Percentiles rank a stretch among this genome's conserved stretches.
Conservation (phyloP, 2,797 vertebrate species). For the Pseudopleuronectes americanus region DNA sequence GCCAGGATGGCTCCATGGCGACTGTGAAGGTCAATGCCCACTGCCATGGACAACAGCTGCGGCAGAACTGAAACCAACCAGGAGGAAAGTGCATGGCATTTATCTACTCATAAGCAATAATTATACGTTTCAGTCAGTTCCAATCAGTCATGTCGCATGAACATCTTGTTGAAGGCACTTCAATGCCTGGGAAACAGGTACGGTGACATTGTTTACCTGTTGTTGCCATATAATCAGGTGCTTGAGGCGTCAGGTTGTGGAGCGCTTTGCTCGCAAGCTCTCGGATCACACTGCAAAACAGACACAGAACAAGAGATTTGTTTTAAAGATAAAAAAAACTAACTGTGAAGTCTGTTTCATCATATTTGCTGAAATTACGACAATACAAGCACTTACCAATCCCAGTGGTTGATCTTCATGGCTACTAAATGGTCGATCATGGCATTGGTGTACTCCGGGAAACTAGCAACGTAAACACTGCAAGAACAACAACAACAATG, state of each 20-base stretch:
- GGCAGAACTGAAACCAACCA: conserved; percentile 87
- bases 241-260: conserved; percentile 89
- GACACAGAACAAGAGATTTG: background rate
- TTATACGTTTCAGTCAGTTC: conserved; percentile 1
- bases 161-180: conserved; percentile 7
- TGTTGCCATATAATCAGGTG: conserved; percentile 88
- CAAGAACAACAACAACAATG: conserved; percentile 19
- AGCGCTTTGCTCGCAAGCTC: conserved; percentile 91
- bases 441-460: conserved; percentile 92
- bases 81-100: background rate
- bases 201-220: conserved; percentile 83
- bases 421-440: conserved; percentile 93
- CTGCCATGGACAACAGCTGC: conserved; percentile 86
- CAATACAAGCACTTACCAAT: conserved; percentile 81
- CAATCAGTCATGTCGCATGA: background rate
- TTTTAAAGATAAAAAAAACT: background rate
- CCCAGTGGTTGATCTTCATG: conserved; percentile 95
- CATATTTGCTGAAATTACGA: background rate
- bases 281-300: conserved; percentile 86
- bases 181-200: conserved; percentile 45
- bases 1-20: conserved; percentile 94
- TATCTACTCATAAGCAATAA: conserved; percentile 2
- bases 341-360: background rate
- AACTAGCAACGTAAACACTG: conserved; percentile 91
- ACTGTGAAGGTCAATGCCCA: conserved; percentile 88